Conservation (phyloP, 2,797 vertebrate species). For the Loris lydekkerianus region DNA sequence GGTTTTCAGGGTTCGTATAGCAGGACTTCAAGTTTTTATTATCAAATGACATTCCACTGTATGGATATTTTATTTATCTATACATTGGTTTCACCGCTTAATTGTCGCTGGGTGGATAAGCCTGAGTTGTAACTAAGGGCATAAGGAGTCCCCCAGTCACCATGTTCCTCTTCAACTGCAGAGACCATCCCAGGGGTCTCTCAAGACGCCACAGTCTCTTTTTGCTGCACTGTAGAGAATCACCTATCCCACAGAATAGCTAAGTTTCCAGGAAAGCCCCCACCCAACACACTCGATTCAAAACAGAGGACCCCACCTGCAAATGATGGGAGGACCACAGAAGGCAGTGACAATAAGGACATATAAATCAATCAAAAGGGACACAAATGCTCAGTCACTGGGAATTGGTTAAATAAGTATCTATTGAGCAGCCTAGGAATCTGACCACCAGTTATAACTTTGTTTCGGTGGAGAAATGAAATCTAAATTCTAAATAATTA, state of each 20-base stretch:
- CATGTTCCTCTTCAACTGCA: neutral
- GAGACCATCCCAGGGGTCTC: neutral
- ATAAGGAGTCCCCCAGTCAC: neutral
- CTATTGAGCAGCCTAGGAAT: neutral
- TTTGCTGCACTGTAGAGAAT: neutral
- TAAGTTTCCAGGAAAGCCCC: neutral
- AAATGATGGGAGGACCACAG: neutral
- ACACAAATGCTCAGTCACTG: neutral
- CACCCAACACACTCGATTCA: neutral
- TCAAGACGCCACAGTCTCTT: neutral
- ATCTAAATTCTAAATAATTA: conserved; percentile 40
- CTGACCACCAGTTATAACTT: neutral
- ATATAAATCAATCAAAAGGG: neutral
- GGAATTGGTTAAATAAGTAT: neutral
- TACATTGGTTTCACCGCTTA: neutral
- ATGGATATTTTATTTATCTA: neutral
- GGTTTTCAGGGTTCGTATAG: neutral
- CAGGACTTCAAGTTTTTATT: neutral
- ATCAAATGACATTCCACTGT: neutral
- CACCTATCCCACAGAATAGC: neutral
- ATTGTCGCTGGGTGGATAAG: neutral
- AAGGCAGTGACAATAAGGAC: neutral
- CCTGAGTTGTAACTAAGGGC: neutral
- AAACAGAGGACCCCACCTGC: neutral
- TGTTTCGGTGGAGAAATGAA: conserved; percentile 31